Evolutionary conservation across 1,140 invertebrate species (phyloP), one percentile per base, ranked within the genome.

Genomic region (Muscidifurax raptorellus): DNA sequence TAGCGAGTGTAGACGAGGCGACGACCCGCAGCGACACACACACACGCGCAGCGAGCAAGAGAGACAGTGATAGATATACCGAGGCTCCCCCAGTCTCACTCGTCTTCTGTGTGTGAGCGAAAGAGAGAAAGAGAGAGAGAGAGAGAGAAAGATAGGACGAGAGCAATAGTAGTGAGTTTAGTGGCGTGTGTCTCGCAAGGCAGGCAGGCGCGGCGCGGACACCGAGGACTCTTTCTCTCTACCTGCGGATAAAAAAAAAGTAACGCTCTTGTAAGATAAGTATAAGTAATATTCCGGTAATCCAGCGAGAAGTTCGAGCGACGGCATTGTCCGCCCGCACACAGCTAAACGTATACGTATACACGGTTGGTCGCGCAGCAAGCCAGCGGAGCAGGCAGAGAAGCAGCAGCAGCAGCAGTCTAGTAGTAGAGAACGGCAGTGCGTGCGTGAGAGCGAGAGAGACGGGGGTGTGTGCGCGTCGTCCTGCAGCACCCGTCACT

Each of bases 371-470:
- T 59, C 52, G 52, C 52, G 66, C 66, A 30, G 25, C 66, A 12
- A 69, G 66, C 52, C 66, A 69, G 66, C 66, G 2, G 18, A 77
- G 36, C 25, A 59, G n/a, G 74, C 74, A 9, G 72, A 32, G 72
- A 4, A 7, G 36, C 2, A 75, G 30, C 7, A 32, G n/a, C 25
- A 30, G 74, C 10, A 25, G 22, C 64, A 13, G 25, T 69, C 66
- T 27, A 18, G 30, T n/a, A 77, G 44, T n/a, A 28, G 44, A 28
- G 92, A 92, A 90, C 91, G 92, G 95, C 94, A 92, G 92, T 92
- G 92, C 91, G 86, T 90, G 44, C 15, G 75, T 52, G 36, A 30
- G 75, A 47, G 44, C 75, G 40, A 77, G 75, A 47, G 44, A n/a
- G 40, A 44, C 75, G 75, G 25, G 75, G 22, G 71, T 74, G 32